A percentile compares a stretch with the other conserved stretches of the same genome.
phyloP scores from a whole-genome alignment of 2,797 vertebrate genomes.

The Pagetopsis macropterus region DNA sequence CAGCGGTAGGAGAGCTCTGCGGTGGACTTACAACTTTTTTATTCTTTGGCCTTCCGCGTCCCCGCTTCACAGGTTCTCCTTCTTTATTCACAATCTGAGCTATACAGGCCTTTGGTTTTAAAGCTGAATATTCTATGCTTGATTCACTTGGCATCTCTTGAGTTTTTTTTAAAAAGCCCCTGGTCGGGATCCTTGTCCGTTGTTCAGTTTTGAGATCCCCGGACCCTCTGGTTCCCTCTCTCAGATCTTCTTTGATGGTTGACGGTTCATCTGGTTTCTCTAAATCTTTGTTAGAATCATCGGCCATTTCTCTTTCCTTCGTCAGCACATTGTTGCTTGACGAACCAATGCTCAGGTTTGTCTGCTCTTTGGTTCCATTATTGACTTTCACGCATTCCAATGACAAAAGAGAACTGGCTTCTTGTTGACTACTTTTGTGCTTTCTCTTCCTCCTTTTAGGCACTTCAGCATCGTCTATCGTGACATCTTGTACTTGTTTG shows the following conservation, averaged over 20 bases:
- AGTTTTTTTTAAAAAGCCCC: constrained; percentile 30
- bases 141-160: background rate
- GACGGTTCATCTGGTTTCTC: background rate
- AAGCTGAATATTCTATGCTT: background rate
- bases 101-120: background rate
- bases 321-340: constrained; percentile 61
- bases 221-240: background rate
- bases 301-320: constrained; percentile 28
- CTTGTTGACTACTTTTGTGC: background rate
- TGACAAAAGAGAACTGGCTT: background rate
- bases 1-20: background rate
- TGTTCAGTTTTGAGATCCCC: background rate
- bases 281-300: background rate
- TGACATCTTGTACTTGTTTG: background rate
- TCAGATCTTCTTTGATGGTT: background rate
- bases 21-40: accelerated
- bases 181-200: constrained; percentile 39
- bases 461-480: background rate
- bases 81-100: background rate
- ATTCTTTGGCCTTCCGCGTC: constrained; percentile 61
- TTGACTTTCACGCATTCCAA: constrained; percentile 5
- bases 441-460: constrained; percentile 33
- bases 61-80: constrained; percentile 11
- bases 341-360: constrained; percentile 38
- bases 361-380: background rate